These are phyloP conservation scores for Lutraria rhynchaena DNA, from an alignment of 1,140 invertebrate species.

Conservation along the genomic window DNA sequence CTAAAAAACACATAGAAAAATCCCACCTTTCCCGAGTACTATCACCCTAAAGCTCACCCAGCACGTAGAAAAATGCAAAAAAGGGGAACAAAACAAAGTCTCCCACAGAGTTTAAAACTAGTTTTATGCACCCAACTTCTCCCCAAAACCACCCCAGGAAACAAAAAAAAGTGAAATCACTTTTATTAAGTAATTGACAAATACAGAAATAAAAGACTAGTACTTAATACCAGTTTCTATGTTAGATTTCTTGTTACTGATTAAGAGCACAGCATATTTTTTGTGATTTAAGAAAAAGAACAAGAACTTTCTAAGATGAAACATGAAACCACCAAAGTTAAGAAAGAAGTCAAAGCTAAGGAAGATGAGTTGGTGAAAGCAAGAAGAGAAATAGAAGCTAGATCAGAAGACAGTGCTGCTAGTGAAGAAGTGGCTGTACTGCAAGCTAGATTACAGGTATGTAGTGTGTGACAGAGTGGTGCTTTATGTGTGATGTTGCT, in stretches of 20 bases:
- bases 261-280: neutral
- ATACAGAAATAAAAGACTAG: too few species aligned
- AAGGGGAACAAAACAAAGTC: too few species aligned
- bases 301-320: slow-evolving; percentile 25
- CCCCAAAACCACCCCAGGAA: too few species aligned
- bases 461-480: slow-evolving; percentile 32
- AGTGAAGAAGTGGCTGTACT: slow-evolving; percentile 10
- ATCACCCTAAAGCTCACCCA: too few species aligned
- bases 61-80: too few species aligned
- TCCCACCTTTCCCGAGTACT: too few species aligned
- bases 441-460: slow-evolving; percentile 35
- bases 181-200: too few species aligned
- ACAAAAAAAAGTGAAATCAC: too few species aligned
- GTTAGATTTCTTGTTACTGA: neutral
- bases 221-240: too few species aligned
- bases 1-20: too few species aligned
- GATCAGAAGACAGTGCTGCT: slow-evolving; percentile 15
- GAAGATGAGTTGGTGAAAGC: slow-evolving; percentile 51
- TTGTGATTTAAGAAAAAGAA: slow-evolving; percentile 31
- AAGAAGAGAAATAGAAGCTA: neutral
- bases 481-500: slow-evolving; percentile 39
- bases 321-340: slow-evolving; percentile 19
- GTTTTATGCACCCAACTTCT: too few species aligned
- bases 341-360: slow-evolving; percentile 27
- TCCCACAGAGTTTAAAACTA: too few species aligned